Percentiles rank a stretch among this genome's conserved stretches.
Conservation (phyloP, 2,888 invertebrate species). For the Eulithis prunata region DNA sequence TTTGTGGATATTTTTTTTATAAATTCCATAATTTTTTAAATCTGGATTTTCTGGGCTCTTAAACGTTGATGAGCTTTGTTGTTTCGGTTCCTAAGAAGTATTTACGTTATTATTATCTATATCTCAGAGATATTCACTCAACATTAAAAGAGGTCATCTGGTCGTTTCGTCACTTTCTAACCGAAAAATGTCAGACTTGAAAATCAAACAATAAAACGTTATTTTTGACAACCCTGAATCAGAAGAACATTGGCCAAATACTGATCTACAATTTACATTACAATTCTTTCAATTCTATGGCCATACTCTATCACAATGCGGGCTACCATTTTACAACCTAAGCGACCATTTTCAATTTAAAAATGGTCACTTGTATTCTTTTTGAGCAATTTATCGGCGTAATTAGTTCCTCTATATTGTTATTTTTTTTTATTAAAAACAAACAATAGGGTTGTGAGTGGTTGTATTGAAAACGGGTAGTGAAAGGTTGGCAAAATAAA, state of each 20-base stretch:
- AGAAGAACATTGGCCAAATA: conserved; percentile 57
- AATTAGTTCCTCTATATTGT: conserved; percentile 68
- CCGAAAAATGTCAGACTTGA: too few relatives aligned
- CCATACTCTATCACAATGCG: conserved; percentile 58
- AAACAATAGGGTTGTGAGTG: conserved; percentile 16
- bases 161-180: too few relatives aligned
- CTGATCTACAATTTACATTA: conserved; percentile 58
- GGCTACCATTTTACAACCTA: conserved; percentile 47
- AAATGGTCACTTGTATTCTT: conserved; percentile 43
- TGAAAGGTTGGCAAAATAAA: conserved; percentile 38
- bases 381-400: conserved; percentile 50
- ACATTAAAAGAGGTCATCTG: too few relatives aligned
- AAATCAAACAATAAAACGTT: background rate
- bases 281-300: conserved; percentile 56
- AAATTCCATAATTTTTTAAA: too few relatives aligned
- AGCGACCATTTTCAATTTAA: conserved; percentile 32
- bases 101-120: too few relatives aligned
- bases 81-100: too few relatives aligned
- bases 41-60: too few relatives aligned
- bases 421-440: conserved; percentile 8
- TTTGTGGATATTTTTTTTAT: too few relatives aligned
- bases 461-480: conserved; percentile 35
- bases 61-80: too few relatives aligned
- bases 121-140: too few relatives aligned
- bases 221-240: conserved; percentile 52